A percentile compares a stretch with the other conserved stretches of the same genome.
Evolutionary conservation across 92 coral and sea anemone species (phyloP).

Genomic region (Actinernus sp.): DNA sequence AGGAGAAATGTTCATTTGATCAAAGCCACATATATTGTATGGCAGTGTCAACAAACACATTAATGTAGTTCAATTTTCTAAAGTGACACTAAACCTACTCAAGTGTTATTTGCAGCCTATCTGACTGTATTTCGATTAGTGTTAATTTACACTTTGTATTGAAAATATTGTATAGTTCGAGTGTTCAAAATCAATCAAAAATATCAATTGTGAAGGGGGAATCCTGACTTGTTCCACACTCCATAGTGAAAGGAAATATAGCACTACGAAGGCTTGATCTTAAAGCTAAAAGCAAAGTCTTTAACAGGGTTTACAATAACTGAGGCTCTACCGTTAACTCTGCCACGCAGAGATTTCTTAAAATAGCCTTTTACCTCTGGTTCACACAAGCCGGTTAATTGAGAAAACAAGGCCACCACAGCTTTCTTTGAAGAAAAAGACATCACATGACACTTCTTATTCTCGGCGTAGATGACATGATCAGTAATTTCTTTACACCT

Average conservation of each 20-base stretch:
- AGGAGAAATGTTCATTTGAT: no score
- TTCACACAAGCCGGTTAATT: constrained; percentile 51
- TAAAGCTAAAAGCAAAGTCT: constrained; percentile 52
- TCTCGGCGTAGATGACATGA: constrained; percentile 59
- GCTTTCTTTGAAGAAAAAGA: constrained; percentile 60
- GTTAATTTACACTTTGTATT: neutral
- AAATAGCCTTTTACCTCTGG: constrained; percentile 46
- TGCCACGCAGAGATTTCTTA: constrained; percentile 41
- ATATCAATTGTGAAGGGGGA: constrained; percentile 47
- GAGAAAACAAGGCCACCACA: constrained; percentile 38
- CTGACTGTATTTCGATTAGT: neutral
- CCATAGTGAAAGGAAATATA: constrained; percentile 72
- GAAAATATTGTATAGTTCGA: constrained; percentile 13
- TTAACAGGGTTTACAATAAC: constrained; percentile 44
- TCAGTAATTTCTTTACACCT: constrained; percentile 53
- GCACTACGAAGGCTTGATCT: constrained; percentile 48
- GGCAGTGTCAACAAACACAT: no score
- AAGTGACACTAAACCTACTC: neutral
- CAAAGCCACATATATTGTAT: no score
- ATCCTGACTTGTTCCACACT: constrained; percentile 77
- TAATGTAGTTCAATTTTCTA: no score
- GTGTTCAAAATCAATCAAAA: neutral
- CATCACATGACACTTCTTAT: constrained; percentile 55
- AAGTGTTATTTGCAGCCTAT: no score
- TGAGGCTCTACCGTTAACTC: constrained; percentile 55